Evolutionary conservation across 2,888 invertebrate genomes (phyloP), one percentile per base, ranked within the genome.

Genomic region (Girardia tigrina): DNA sequence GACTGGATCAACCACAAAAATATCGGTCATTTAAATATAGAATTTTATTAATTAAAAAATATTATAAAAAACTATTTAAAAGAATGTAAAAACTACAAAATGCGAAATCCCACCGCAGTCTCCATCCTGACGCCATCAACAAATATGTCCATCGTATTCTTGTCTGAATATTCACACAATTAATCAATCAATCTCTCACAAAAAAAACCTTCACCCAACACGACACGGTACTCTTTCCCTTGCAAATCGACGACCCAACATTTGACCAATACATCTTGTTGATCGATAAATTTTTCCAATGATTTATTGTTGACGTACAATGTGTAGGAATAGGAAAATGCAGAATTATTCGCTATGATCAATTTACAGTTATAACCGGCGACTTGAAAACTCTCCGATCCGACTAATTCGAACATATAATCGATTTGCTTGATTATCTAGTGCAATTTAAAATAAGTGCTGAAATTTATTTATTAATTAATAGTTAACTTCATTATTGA

Each of bases 401-500:
- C 56, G 4, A 56, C 56, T 56, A 56, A 56, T n/a, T 56, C 56
- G n/a, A 56, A 56, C 56, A 56, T 56, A n/a, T 56, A 56, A n/a
- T 56, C 56, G 20, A 56, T 23, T 56, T 56, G n/a, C n/a, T 56
- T 56, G n/a, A 56, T n/a, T 12, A 56, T 56, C 56, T 56, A 16
- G 4, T 56, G n/a, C 8, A 8, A 36, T 12, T 36, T 36, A 36
- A 36, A 36, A 8, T 16, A 12, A 36, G 12, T 36, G n/a, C n/a
- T n/a, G n/a, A 12, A 36, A 36, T 36, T 16, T 36, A 36, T 16
- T 36, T n/a, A n/a, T 36, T 36, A 8, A 36, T 8, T 36, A 16
- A 56, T 56, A 6, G n/a, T 56, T n/a, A n/a, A 56, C 56, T 56
- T 56, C 56, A 56, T 56, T 56, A 56, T 56, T 56, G 23, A 56